phyloP scores from a whole-genome alignment of 2,797 vertebrate genomes.

The Clamator glandarius region DNA sequence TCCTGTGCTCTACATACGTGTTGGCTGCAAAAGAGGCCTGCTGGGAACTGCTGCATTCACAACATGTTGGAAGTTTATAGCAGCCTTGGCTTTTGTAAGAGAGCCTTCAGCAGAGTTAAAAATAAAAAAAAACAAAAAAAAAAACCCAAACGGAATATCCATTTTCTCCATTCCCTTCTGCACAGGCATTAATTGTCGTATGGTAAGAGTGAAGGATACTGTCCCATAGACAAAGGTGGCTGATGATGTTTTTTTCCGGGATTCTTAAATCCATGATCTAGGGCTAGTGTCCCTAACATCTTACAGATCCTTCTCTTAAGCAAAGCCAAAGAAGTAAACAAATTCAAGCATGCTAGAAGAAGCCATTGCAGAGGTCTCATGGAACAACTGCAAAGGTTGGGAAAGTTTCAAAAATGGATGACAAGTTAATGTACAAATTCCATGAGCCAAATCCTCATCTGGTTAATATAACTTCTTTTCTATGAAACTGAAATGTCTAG shows the following conservation, averaged over 20 bases:
- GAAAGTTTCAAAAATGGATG: conserved; percentile 8
- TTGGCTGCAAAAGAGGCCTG: neutral
- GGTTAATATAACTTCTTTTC: conserved; percentile 26
- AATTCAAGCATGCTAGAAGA: neutral
- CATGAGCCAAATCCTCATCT: conserved; percentile 43
- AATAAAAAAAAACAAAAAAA: neutral
- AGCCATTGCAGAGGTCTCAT: neutral
- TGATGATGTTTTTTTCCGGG: neutral
- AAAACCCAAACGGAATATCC: no score
- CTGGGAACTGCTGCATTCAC: neutral
- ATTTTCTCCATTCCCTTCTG: neutral
- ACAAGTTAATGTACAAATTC: neutral
- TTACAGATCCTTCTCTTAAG: neutral
- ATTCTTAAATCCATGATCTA: neutral
- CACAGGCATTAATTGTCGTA: rapidly evolving
- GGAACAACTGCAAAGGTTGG: neutral
- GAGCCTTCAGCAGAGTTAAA: neutral
- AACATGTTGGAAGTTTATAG: neutral
- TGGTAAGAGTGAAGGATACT: neutral
- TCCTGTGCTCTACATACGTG: neutral
- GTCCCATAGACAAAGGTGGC: neutral
- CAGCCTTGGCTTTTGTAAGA: neutral
- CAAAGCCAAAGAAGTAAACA: neutral
- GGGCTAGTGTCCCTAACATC: neutral
- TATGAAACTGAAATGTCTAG: conserved; percentile 34